phyloP scores from a whole-genome alignment of 2,888 invertebrate species.

The Metacarcinus magister region DNA sequence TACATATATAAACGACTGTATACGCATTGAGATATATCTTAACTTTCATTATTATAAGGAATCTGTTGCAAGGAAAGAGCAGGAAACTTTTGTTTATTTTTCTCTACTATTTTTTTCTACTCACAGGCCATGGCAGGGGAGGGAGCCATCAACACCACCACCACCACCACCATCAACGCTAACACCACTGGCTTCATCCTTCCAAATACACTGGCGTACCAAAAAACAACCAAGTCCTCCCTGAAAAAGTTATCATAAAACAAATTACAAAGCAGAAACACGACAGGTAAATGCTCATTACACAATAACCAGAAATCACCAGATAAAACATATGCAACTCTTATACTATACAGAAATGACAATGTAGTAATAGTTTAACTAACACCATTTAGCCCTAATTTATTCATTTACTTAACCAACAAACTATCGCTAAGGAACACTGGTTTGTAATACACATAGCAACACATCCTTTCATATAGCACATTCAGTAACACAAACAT shows the following conservation, averaged over 20 bases:
- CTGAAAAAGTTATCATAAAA: background rate
- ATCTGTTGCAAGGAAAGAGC: background rate
- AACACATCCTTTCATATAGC: too few species aligned
- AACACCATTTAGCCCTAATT: too few species aligned
- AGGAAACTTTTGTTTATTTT: background rate
- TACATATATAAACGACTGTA: background rate
- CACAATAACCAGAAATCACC: too few species aligned
- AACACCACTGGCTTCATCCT: background rate
- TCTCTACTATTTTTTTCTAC: background rate
- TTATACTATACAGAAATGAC: too few species aligned
- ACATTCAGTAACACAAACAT: too few species aligned
- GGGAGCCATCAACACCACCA: background rate
- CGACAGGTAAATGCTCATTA: too few species aligned
- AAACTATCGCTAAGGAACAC: too few species aligned
- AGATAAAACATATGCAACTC: too few species aligned
- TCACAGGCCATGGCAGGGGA: background rate
- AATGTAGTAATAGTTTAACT: too few species aligned
- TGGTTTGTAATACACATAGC: too few species aligned
- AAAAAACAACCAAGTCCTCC: background rate
- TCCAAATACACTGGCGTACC: background rate
- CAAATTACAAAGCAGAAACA: too few species aligned
- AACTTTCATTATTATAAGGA: background rate
- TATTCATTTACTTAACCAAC: too few species aligned
- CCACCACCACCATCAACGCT: background rate
- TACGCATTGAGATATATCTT: background rate